phyloP scores from a whole-genome alignment of 2,113 vertebrate genomes.

The Trichechus manatus region DNA sequence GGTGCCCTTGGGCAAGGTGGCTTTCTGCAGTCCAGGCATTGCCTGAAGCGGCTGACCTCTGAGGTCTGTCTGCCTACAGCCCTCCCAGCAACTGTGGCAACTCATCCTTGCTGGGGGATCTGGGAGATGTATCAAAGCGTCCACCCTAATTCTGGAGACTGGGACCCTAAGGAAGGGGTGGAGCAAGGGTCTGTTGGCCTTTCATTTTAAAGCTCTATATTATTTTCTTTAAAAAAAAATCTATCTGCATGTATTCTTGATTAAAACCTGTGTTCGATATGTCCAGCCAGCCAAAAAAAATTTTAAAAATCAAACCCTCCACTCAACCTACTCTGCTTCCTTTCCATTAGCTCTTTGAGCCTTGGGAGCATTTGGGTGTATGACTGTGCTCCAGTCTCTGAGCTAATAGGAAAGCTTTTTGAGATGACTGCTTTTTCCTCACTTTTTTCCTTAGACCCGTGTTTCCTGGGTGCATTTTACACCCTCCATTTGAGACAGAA shows the following conservation, averaged over 20 bases:
- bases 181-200: neutral
- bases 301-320: neutral
- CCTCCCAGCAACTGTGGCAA: neutral
- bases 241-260: neutral
- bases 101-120: neutral
- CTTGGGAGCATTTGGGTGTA: neutral
- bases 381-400: neutral
- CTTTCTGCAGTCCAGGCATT: neutral
- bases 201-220: neutral
- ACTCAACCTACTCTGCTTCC: neutral
- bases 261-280: neutral
- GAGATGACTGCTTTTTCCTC: neutral
- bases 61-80: accelerated
- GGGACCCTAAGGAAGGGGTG: neutral
- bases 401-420: neutral
- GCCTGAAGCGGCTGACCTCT: neutral
- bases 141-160: neutral
- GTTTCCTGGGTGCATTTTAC: neutral
- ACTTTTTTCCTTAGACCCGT: neutral
- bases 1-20: no score
- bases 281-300: no score
- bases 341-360: neutral
- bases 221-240: neutral
- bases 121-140: neutral
- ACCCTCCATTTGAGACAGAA: neutral